Conservation (phyloP, 2,888 invertebrate species). For the Auanema freiburgensis region DNA sequence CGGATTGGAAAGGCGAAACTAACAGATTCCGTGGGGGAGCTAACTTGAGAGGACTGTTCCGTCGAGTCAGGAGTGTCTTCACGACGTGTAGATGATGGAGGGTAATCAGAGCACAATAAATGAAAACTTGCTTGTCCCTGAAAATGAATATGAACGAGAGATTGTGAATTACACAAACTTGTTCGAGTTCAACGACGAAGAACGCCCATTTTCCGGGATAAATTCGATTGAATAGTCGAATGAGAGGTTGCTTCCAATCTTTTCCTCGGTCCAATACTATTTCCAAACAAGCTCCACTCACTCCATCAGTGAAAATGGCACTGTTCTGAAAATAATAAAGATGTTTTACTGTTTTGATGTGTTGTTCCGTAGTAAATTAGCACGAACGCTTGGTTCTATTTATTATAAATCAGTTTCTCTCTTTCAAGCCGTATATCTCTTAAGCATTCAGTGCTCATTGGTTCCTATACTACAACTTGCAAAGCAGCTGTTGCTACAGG, state of each 20-base stretch:
- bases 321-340: conserved; percentile 31
- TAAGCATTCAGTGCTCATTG: too few species aligned
- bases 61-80: conserved; percentile 47
- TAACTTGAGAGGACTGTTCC: conserved; percentile 40
- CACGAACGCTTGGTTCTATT: conserved; percentile 1
- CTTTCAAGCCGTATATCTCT: not conserved
- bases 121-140: conserved; percentile 41
- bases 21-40: conserved; percentile 39
- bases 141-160: not conserved
- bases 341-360: not conserved
- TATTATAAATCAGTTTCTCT: conserved; percentile 6
- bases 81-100: conserved; percentile 27
- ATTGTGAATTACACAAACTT: conserved; percentile 17
- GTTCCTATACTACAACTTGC: not conserved
- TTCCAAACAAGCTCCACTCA: conserved; percentile 41
- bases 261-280: conserved; percentile 41
- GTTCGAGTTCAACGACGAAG: conserved; percentile 43
- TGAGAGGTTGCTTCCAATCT: conserved; percentile 45
- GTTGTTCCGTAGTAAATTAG: not conserved
- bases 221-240: conserved; percentile 37
- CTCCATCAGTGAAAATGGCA: conserved; percentile 45
- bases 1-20: conserved; percentile 6
- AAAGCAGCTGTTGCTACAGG: too few species aligned
- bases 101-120: conserved; percentile 30
- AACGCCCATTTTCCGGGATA: conserved; percentile 50